Evolutionary conservation across 1,140 invertebrate genomes (phyloP).

Genomic region (Myzus persicae): DNA sequence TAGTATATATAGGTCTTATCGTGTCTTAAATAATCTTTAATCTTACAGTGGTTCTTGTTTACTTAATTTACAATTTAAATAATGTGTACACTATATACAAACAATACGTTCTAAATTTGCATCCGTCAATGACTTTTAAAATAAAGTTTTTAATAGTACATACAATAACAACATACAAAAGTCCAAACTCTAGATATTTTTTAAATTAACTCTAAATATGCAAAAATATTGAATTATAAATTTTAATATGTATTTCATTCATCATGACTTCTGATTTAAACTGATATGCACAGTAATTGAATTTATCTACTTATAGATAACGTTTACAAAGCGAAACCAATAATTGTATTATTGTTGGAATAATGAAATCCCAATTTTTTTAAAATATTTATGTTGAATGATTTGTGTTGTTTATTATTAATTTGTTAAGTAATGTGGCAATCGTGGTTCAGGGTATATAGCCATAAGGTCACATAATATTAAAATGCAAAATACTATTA

Average conservation of each 20-base stretch:
- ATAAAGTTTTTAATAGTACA: neutral
- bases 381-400: neutral
- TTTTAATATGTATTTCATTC: neutral
- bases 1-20: neutral
- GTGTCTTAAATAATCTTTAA: neutral
- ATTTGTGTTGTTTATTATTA: neutral
- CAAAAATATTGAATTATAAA: slow-evolving; percentile 4
- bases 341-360: neutral
- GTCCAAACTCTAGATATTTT: neutral
- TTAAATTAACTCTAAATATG: neutral
- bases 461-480: neutral
- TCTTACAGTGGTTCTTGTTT: no score
- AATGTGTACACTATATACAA: neutral
- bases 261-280: neutral
- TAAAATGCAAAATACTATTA: neutral
- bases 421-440: neutral
- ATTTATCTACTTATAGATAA: neutral
- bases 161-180: neutral
- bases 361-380: neutral
- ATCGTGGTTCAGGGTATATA: neutral
- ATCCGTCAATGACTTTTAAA: neutral
- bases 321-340: neutral
- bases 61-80: slow-evolving; percentile 12
- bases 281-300: neutral
- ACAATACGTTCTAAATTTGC: neutral